These are phyloP conservation scores for Byasa hedistus DNA, from an alignment of 2,888 invertebrate genomes.

Conservation along the genomic window DNA sequence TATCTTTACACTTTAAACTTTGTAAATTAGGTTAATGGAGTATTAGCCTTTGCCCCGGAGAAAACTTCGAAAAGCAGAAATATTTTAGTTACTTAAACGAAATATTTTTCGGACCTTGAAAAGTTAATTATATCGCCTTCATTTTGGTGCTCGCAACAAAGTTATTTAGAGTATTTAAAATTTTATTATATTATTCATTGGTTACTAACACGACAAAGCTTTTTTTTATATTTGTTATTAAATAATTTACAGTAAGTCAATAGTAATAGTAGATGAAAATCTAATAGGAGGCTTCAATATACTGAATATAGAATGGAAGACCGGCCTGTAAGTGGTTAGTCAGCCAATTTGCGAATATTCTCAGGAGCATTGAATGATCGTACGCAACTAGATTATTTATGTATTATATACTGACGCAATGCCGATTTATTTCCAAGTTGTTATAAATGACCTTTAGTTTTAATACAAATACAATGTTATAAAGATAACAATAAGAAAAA, in stretches of 20 bases:
- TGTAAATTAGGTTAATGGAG: conserved; percentile 1
- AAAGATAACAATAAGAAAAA: not conserved
- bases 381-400: not conserved
- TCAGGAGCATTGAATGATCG: conserved; percentile 3
- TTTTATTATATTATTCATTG: not conserved
- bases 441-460: not conserved
- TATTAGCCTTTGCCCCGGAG: not conserved
- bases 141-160: not conserved
- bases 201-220: no score
- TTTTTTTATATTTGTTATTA: no score
- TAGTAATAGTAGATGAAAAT: no score
- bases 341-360: conserved; percentile 4
- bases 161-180: not conserved
- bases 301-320: not conserved
- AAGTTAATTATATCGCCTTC: not conserved
- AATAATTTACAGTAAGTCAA: no score
- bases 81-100: not conserved
- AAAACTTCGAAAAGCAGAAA: not conserved
- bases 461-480: no score
- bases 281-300: no score
- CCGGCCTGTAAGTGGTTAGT: not conserved
- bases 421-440: not conserved
- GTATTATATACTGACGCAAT: not conserved
- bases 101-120: not conserved
- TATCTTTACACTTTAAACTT: not conserved